Evolutionary conservation across 2,797 vertebrate genomes (phyloP), one percentile per base, ranked within the genome.

Genomic region (Zenarchopterus dispar): DNA sequence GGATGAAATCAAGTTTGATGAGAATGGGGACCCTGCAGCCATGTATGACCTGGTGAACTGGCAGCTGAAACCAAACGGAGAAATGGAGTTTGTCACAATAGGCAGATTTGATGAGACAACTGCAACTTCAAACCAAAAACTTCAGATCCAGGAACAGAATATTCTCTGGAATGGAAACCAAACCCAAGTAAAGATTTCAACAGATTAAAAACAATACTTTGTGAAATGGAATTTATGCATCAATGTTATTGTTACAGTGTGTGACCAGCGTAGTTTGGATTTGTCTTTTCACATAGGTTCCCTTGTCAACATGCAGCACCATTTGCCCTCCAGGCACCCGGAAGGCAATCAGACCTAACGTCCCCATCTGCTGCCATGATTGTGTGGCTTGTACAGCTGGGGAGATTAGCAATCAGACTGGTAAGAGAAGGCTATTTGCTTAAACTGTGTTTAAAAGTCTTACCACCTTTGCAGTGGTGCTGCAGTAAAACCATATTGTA

Each of bases 351-450:
- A 91, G 88, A 80, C 90, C 90, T 42, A 88, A 91, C 75, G 91
- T 90, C 69, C 92, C 93, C 85, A 61, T 93, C 57, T 95, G 94
- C 88, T 95, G 94, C 88, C 91, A 93, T 91, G 94, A 95, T 82
- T 95, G 94, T 85, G 82, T 94, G 84, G 76, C 89, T 69, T 95
- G 94, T 78, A 75, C 90, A 89, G 92, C 92, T 84, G 94, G 94
- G 73, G 84, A 93, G 87, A 88, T 94, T 84, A 95, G 92, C 91
- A 94, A 94, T 91, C 88, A 93, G 80, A 93, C 91, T 82, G 93
- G 93, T 94, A 67, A 88, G 89, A 43, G 68, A 53, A 70, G 18
- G n/a, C 53, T 43, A 49, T 52, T 41, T 42, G 18, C 3, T 16
- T n/a, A 65, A 19, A 56, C 18, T 52, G 16, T 68, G 26, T 62